These are phyloP conservation scores for Ylistrum balloti DNA, from an alignment of 1,140 invertebrate genomes.

Conservation along the genomic window DNA sequence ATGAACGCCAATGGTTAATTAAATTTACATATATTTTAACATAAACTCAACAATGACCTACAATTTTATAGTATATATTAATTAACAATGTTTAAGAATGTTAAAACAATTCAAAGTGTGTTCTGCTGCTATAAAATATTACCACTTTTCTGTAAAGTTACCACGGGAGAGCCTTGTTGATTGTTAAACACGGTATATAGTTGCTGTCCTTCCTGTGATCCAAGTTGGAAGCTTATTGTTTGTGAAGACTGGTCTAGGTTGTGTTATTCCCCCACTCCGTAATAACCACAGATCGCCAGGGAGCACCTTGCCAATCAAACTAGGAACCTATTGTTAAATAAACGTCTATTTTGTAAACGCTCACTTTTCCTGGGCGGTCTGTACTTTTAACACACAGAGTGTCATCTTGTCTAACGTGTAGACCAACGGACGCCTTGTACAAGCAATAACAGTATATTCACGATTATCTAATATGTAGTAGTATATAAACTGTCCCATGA, in stretches of 20 bases:
- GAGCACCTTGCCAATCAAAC: background rate
- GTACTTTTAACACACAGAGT: background rate
- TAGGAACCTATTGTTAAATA: background rate
- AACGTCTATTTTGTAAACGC: constrained; percentile 6
- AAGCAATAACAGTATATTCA: background rate
- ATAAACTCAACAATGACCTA: too few relatives aligned
- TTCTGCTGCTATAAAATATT: background rate
- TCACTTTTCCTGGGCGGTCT: constrained; percentile 3
- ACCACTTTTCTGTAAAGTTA: background rate
- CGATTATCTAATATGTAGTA: background rate
- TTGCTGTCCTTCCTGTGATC: background rate
- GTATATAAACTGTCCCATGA: too few relatives aligned
- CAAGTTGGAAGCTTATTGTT: background rate
- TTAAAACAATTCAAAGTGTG: too few relatives aligned
- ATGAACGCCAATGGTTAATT: too few relatives aligned
- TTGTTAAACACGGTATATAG: background rate
- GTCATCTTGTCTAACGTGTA: constrained; percentile 7
- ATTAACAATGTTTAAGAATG: too few relatives aligned
- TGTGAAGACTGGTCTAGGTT: background rate
- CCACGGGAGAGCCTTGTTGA: background rate
- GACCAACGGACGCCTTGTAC: background rate
- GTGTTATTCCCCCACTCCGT: background rate
- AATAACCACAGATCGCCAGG: background rate
- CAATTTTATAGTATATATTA: too few relatives aligned
- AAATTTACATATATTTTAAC: too few relatives aligned